Evolutionary conservation across 2,797 vertebrate genomes (phyloP), one percentile per base, ranked within the genome.

Genomic region (Perodicticus potto): DNA sequence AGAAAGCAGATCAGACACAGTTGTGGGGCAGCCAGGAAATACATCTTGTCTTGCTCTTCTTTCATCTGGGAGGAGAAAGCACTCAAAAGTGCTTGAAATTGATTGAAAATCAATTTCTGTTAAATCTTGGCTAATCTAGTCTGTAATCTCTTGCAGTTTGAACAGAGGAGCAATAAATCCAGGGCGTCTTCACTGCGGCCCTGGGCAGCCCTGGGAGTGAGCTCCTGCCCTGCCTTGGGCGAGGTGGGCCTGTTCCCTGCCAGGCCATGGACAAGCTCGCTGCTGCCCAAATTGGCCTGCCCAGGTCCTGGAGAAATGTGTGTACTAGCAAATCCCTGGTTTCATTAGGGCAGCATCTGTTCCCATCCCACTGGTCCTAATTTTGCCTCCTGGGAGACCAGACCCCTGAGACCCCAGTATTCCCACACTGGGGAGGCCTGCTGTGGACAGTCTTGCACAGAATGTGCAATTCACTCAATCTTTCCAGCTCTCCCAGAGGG

Each of bases 81-180:
- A 89, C 16, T 59, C 87, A 91, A 57, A 78, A 84, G n/a, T n/a
- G n/a, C n/a, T n/a, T n/a, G n/a, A n/a, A n/a, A n/a, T n/a, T n/a
- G n/a, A n/a, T n/a, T n/a, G n/a, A n/a, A 98, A 98, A 98, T 97
- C 97, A 82, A 94, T 97, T 95, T 91, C 92, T 77, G 70, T 13
- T 43, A 45, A 94, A 10, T 65, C 96, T 94, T 37, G 95, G 95
- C 82, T 97, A 49, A 43, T 93, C 86, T 92, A 93, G 78, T 81
- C 87, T 89, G 93, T 8, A 2, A 9, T 49, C 65, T 91, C 89
- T 13, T n/a, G 67, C 34, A 76, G 93, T 76, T 90, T n/a, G 2
- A 74, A 27, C 3, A 55, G 32, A 74, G 57, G 55, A 34, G 63
- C 45, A 27, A 32, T 37, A 10, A 32, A 77, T 89, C 20, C 45